Evolutionary conservation across 1,140 invertebrate species (phyloP).

Genomic region (Pseudomyrmex flavicornis): DNA sequence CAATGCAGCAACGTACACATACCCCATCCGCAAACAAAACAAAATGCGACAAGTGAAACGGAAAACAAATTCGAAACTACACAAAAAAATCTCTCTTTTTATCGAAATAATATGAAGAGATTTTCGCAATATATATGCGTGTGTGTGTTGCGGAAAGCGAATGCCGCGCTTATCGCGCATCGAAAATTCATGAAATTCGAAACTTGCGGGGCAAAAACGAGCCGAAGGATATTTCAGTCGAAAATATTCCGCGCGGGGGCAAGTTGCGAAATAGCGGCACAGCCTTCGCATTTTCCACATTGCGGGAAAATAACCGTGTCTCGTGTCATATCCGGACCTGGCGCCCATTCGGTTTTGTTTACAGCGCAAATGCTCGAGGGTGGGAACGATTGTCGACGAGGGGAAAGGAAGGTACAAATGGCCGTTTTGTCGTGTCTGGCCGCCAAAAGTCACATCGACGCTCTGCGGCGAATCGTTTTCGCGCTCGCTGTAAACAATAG

Average conservation of each 20-base stretch:
- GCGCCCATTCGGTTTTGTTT: slow-evolving; percentile 24
- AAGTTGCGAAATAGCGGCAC: slow-evolving; percentile 1
- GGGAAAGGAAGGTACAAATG: slow-evolving; percentile 18
- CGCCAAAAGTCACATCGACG: slow-evolving; percentile 40
- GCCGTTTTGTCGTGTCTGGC: slow-evolving; percentile 11
- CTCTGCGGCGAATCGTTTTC: slow-evolving; percentile 21
- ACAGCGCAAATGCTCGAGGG: neutral
- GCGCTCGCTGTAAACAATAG: slow-evolving; percentile 46
- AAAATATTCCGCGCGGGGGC: slow-evolving; percentile 24
- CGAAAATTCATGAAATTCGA: slow-evolving; percentile 32
- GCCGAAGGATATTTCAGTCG: slow-evolving; percentile 46
- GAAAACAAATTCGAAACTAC: no score
- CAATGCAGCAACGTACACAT: neutral
- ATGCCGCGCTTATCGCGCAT: neutral
- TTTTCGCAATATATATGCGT: slow-evolving; percentile 5
- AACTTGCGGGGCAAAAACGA: slow-evolving; percentile 6
- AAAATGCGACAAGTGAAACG: no score
- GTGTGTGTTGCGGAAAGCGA: neutral
- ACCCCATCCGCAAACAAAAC: no score
- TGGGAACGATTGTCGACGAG: neutral
- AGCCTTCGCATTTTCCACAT: slow-evolving; percentile 51
- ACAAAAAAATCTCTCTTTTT: neutral
- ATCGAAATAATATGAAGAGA: neutral
- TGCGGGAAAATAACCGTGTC: slow-evolving; percentile 57
- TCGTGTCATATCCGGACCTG: slow-evolving; percentile 36